Percentiles rank a stretch among this genome's conserved stretches.
phyloP scores from a whole-genome alignment of 2,888 invertebrate genomes.

The Himalopsyche tibetana region DNA sequence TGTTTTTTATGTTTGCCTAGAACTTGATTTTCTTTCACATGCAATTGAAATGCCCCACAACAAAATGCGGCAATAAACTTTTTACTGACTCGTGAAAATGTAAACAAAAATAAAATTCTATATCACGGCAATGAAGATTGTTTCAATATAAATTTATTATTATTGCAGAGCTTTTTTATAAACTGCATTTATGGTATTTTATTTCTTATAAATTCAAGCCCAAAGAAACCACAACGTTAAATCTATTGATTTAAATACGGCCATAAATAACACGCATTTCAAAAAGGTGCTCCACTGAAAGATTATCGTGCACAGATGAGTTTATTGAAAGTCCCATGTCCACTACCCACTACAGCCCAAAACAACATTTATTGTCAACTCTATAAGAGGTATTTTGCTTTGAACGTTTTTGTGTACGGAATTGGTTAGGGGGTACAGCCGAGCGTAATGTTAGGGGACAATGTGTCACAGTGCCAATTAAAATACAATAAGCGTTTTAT shows the following conservation, averaged over 20 bases:
- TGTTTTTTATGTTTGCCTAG: constrained; percentile 7
- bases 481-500: constrained; percentile 64
- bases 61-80: constrained; percentile 16
- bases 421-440: constrained; percentile 44
- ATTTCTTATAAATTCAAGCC: constrained; percentile 36
- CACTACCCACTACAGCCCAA: not conserved
- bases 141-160: constrained; percentile 40
- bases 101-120: constrained; percentile 39
- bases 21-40: constrained; percentile 24
- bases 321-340: not conserved
- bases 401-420: not conserved
- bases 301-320: constrained; percentile 48
- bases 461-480: constrained; percentile 64
- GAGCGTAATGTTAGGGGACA: constrained; percentile 48
- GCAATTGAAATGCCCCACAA: constrained; percentile 14
- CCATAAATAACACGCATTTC: constrained; percentile 58
- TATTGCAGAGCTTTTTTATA: constrained; percentile 15
- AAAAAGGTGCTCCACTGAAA: constrained; percentile 60
- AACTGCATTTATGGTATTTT: constrained; percentile 40
- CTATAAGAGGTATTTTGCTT: not conserved
- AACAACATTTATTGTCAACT: not conserved
- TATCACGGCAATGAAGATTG: constrained; percentile 35
- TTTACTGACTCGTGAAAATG: constrained; percentile 35
- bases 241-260: constrained; percentile 51
- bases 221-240: constrained; percentile 22